Base-by-base conservation (phyloP, 2,797 vertebrate genomes). In the Podarcis lilfordi region DNA sequence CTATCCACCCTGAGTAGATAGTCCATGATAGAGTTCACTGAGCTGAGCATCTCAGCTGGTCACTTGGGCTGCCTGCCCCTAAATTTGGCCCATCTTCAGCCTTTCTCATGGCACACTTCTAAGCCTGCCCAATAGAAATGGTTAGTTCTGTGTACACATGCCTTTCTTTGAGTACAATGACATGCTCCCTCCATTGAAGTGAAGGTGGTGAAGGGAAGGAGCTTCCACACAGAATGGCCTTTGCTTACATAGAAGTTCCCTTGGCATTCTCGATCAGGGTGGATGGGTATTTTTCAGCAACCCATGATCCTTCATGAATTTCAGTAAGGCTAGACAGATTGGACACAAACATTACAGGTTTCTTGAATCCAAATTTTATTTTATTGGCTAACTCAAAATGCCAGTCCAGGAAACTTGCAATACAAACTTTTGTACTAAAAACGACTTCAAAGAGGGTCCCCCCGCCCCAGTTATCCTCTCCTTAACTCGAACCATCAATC, bases 401-500 rank as follows among this genome's bases (percentile, higher is more conserved):
- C 27, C 27, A 27, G 23, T 45, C 25, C 5, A 21, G 23, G 32
- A 61, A 45, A 72, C 61, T 2, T 25, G 29, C 29, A 25, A 23
- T 50, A 7, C 61, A 71, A 72, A 69, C 3, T 50, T 27, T 69
- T 27, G n/a, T 37, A 50, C 29, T 43, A 55, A 82, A 68, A 50
- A 50, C 0, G 8, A 75, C 43, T 35, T 50, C 43, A 43, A 43
- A 66, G 59, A 77, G 45, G 25, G 3, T 1, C n/a, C 45, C 45
- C 45, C 10, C 10, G 9, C 80, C 80, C 68, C 29, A 29, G 50
- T 80, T 17, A 40, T 69, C 37, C 25, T 69, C 35, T 15, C 6
- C 32, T 83, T 82, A 37, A 55, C 32, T 21, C 8, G 66, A 45
- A 5, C 84, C 86, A 93, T 64, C 59, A 89, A 84, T 84, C 85